Evolutionary conservation across 1,140 invertebrate species (phyloP), one percentile per base, ranked within the genome.

Genomic region (Papilio glaucus): DNA sequence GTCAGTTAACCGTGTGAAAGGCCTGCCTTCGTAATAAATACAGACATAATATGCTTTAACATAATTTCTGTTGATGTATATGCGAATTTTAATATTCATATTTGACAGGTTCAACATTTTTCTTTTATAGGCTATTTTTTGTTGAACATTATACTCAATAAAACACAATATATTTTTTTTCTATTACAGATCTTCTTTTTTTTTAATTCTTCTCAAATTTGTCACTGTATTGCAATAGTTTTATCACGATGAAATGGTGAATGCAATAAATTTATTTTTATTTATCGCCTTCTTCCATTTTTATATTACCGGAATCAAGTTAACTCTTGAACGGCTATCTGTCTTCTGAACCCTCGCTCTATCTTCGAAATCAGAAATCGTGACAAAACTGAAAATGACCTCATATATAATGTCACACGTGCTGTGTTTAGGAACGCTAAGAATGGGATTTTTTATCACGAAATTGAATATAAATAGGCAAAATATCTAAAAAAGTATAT

Each of bases 321-420:
- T 83, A 83, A 83, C 81, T 83, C 79, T 75, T 74, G 75, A 77
- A 78, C 79, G 79, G 76, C 77, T 77, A 83, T 83, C 72, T 72
- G 68, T 79, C 77, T 79, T 79, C 77, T 80, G 75, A 79, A 69
- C 78, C 78, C 77, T 78, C 70, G 74, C 69, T 72, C 72, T 79
- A 72, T 77, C 74, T 77, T 76, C 73, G 72, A 79, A 73, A 79
- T 80, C 76, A 77, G 74, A 75, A 79, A 73, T 84, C 84, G 80
- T 83, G 82, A 84, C 81, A 79, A 83, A 83, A 85, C 83, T 85
- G 77, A 77, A 79, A 84, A 84, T 77, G 75, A 80, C 77, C 73
- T 73, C 71, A 79, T 82, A 83, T 78, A 81, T 77, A 76, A 69
- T 75, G 80, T 80, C 78, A 78, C 76, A 68, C 71, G 72, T 75